Evolutionary conservation across 2,888 invertebrate species (phyloP), one percentile per base, ranked within the genome.

Genomic region (Dexiosoma caninum): DNA sequence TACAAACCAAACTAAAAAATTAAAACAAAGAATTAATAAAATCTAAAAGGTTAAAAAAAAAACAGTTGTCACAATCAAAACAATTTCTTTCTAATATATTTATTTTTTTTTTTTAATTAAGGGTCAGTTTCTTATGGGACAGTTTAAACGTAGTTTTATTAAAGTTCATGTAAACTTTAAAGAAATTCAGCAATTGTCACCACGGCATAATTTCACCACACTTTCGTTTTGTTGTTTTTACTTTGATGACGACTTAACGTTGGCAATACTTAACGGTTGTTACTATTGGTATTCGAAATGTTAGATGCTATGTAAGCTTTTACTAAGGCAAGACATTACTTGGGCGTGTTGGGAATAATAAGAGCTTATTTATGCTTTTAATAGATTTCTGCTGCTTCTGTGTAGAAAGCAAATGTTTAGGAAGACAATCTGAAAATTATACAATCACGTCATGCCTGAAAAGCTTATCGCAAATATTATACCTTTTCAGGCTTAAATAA

Each of bases 61-160:
- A 80, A 80, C 60, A 69, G 78, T 79, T 75, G 71, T 71, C 78
- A 67, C 77, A 69, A 67, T 78, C 78, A 79, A 79, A 78, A 71
- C 74, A 80, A 70, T 66, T 57, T 49, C 66, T 70, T 42, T 57
- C 70, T 44, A 37, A 64, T 49, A 62, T 42, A 49, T 67, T 27
- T 46, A 69, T 78, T 78, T 44, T 66, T 67, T 27, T 46, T 76
- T 78, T 78, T 44, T 66, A 55, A 78, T 78, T 78, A 78, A 78
- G 74, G 78, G 78, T 74, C 74, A 78, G 74, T 72, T 78, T 78
- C 74, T 78, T 74, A 74, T 74, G 64, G 74, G 66, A 66, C 67
- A 78, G 59, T 67, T 78, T 64, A 78, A 78, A 60, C 59, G 66
- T 30, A 74, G 67, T 78, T 78, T 74, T 59, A 67, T 57, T 55